A percentile compares a stretch with the other conserved stretches of the same genome.
phyloP scores from a whole-genome alignment of 2,888 invertebrate genomes.

The Harpalus rubripes region DNA sequence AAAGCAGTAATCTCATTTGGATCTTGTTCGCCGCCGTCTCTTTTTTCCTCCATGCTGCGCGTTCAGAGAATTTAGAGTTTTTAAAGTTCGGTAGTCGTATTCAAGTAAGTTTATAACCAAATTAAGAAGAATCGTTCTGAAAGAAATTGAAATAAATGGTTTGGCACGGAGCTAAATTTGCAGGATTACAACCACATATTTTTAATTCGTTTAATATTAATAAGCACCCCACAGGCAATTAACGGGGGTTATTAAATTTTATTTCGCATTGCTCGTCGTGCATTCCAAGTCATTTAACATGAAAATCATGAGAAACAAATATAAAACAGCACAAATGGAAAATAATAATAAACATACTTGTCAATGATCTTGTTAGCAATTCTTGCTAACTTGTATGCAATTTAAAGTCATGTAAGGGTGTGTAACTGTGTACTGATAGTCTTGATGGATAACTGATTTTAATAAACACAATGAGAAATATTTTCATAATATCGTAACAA shows the following conservation, averaged over 20 bases:
- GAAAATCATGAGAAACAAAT: background rate
- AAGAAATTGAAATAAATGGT: constrained; percentile 15
- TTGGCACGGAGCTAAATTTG: constrained; percentile 9
- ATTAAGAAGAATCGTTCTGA: constrained; percentile 32
- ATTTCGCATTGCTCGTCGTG: background rate
- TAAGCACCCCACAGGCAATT: constrained; percentile 37
- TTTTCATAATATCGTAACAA: too few relatives aligned
- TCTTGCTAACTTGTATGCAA: too few relatives aligned
- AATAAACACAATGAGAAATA: too few relatives aligned
- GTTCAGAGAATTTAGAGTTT: constrained; percentile 22
- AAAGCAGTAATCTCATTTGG: background rate
- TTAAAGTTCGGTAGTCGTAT: constrained; percentile 42
- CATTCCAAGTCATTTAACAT: constrained; percentile 1
- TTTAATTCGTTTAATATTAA: constrained; percentile 37
- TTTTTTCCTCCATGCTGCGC: constrained; percentile 24
- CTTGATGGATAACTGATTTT: too few relatives aligned
- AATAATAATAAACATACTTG: background rate
- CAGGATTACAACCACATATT: constrained; percentile 26
- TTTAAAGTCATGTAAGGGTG: too few relatives aligned
- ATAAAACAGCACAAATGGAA: background rate
- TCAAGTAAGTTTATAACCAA: constrained; percentile 31
- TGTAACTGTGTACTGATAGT: too few relatives aligned
- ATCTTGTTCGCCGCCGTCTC: constrained; percentile 4
- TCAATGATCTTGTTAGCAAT: too few relatives aligned
- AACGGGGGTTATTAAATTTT: constrained; percentile 32